phyloP scores from a whole-genome alignment of 2,113 vertebrate species.

The Chaetops frenatus region DNA sequence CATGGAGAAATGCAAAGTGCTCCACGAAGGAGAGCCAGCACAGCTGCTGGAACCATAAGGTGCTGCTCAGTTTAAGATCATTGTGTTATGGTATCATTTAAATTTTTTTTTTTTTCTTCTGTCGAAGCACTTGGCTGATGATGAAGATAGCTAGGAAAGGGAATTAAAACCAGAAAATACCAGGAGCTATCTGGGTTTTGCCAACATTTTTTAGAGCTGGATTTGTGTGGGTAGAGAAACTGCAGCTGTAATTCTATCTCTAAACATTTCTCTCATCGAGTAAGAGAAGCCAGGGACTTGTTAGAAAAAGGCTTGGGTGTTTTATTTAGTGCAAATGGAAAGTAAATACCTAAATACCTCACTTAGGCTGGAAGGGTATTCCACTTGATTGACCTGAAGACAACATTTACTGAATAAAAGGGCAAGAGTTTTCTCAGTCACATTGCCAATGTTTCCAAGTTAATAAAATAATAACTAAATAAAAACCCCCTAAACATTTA shows the following conservation, averaged over 20 bases:
- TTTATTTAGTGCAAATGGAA: background rate
- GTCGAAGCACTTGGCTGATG: background rate
- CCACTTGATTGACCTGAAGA: background rate
- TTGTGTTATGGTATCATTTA: background rate
- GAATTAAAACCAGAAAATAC: background rate
- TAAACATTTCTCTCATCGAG: background rate
- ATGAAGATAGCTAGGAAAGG: background rate
- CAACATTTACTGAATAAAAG: background rate
- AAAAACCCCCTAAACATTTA: background rate
- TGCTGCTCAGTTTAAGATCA: conserved; percentile 27
- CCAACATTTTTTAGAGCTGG: background rate
- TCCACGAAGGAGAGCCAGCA: background rate
- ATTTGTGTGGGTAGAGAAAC: background rate
- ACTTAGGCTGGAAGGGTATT: background rate
- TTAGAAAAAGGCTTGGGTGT: background rate
- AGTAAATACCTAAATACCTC: background rate
- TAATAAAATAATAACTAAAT: background rate
- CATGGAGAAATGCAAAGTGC: background rate
- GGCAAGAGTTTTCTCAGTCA: background rate
- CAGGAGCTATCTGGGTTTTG: background rate
- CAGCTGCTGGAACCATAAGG: conserved; percentile 57
- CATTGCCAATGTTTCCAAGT: background rate
- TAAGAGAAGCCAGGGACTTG: background rate
- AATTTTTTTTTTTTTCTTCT: background rate
- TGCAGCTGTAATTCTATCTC: background rate